A percentile compares a stretch with the other conserved stretches of the same genome.
These are phyloP conservation scores for Chondrosia reniformis DNA, from an alignment of 37 sponge, comb jelly and placozoan genomes.

Conservation along the genomic window DNA sequence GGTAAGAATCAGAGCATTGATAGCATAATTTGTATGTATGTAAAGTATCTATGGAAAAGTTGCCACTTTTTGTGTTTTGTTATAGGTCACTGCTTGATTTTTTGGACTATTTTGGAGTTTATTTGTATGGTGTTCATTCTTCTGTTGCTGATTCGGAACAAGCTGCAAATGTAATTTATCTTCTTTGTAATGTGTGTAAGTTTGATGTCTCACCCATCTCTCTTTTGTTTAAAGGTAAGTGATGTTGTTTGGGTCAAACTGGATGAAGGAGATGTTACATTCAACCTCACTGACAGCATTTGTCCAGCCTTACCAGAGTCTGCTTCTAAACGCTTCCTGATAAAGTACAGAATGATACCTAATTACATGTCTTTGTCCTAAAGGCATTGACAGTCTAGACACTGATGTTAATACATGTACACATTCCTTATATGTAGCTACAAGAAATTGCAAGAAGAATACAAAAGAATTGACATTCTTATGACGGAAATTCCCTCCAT, in stretches of 20 bases:
- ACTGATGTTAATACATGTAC: constrained; percentile 9
- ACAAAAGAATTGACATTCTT: background rate
- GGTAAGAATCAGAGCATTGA: too few species aligned
- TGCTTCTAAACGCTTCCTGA: constrained; percentile 30
- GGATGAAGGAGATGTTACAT: constrained; percentile 25
- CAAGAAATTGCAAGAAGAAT: too few species aligned
- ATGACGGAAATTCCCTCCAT: constrained; percentile 8
- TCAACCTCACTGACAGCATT: constrained; percentile 19
- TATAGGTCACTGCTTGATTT: constrained; percentile 4
- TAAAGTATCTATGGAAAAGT: too few species aligned
- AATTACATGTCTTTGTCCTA: too few species aligned
- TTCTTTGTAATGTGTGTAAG: too few species aligned
- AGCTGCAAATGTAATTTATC: too few species aligned
- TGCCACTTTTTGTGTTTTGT: too few species aligned
- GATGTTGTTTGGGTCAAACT: constrained; percentile 50
- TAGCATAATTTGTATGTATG: too few species aligned
- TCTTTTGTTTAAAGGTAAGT: constrained; percentile 36
- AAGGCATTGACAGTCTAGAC: background rate
- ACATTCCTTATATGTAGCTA: too few species aligned
- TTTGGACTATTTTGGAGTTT: background rate
- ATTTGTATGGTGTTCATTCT: constrained; percentile 18
- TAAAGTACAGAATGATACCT: too few species aligned
- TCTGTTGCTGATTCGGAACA: too few species aligned
- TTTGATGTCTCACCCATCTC: too few species aligned
- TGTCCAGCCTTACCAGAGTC: background rate